Base-by-base conservation (phyloP, 1,140 invertebrate species). In the Bicyclus anynana region DNA sequence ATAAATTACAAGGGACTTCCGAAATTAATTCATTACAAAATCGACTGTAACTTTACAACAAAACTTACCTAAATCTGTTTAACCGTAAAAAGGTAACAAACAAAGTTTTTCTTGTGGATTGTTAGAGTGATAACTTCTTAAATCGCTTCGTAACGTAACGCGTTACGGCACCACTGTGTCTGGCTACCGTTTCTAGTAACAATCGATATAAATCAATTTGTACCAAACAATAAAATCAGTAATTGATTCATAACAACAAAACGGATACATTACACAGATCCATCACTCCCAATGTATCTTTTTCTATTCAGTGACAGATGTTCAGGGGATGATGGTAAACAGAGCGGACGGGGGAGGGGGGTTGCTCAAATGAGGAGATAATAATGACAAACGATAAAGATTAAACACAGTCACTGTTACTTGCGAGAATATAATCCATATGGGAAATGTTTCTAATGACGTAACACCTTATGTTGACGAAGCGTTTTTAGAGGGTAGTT, bases 381-480 rank as follows among this genome's bases (percentile, higher is more conserved):
- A 53, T 53, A 42, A 53, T 42, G 51, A 53, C 51, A 51, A 20
- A 42, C 38, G 42, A 54, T 54, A 29, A 29, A 54, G 52, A 46
- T 29, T 33, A 17, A 29, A 46, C 18, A 40, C 18, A 40, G 52
- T 54, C 52, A 54, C 18, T 37, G 16, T 54, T 54, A 54, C 51
- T 40, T n/a, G 17, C 42, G 17, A 44, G 21, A 44, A 44, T n/a
- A 23, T 44, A 44, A 40, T 40, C 37, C 42, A 20, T 23, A 21
- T 23, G 42, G 18, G 42, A 44, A 44, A 44, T 4, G 20, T 6
- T n/a, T 2, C 21, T n/a, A 12, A 12, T 21, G 42, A n/a, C n/a
- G 20, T 44, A 5, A n/a, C 13, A 40, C 37, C 14, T n/a, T n/a
- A n/a, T n/a, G n/a, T n/a, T n/a, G n/a, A n/a, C n/a, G n/a, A n/a